These are phyloP conservation scores for Eclectus roratus DNA, from an alignment of 2,113 vertebrate species.

Conservation along the genomic window DNA sequence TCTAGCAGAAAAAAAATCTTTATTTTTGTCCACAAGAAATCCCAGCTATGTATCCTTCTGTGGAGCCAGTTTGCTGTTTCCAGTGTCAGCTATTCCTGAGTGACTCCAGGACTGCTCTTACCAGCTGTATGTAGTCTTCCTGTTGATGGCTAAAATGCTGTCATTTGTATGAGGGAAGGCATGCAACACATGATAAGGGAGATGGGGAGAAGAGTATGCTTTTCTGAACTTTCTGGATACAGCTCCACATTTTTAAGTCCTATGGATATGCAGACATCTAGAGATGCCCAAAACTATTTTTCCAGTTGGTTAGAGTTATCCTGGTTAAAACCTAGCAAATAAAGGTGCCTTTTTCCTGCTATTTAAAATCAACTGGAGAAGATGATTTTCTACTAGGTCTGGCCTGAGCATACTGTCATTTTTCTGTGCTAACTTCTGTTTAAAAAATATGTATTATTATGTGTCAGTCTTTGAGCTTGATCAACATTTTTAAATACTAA, in stretches of 20 bases:
- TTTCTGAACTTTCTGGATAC: not conserved
- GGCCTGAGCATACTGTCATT: not conserved
- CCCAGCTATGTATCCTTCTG: not conserved
- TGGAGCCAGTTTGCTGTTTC: not conserved
- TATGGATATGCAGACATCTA: not conserved
- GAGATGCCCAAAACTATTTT: not conserved
- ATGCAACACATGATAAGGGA: not conserved
- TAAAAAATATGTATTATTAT: not conserved
- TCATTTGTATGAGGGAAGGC: not conserved
- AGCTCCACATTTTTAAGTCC: not conserved
- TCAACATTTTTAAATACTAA: not conserved
- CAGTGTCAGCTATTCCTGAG: not conserved
- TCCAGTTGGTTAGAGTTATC: not conserved
- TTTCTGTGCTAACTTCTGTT: not conserved
- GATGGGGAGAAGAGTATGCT: not conserved
- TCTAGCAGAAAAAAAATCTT: not conserved
- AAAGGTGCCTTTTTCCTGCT: not conserved
- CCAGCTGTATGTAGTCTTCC: fast-evolving
- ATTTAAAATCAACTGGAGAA: not conserved
- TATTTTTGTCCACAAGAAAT: not conserved
- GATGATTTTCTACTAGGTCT: not conserved
- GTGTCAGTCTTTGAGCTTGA: not conserved
- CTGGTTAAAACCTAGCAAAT: not conserved
- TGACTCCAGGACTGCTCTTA: not conserved
- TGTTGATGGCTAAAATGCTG: not conserved